Evolutionary conservation across 2,888 invertebrate genomes (phyloP), one percentile per base, ranked within the genome.

Genomic region (Dynastes maya): DNA sequence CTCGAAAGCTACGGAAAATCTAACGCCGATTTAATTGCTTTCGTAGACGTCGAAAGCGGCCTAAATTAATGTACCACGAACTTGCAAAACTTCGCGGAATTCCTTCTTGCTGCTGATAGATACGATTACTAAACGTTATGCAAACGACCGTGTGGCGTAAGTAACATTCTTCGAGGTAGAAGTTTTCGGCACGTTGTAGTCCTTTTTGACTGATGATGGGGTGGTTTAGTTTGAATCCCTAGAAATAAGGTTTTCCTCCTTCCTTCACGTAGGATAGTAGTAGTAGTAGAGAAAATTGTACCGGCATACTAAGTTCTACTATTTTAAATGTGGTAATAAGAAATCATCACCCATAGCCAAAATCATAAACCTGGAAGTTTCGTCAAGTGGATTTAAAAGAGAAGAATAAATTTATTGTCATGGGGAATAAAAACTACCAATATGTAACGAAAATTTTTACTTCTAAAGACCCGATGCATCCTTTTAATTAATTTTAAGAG

Each of bases 11-110:
- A 45, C 67, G 16, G 45, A 45, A 67, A 67, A 61, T 67, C 67
- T 67, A 67, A 67, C 16, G 67, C 40, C 67, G 16, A 67, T 67
- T 67, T 67, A 67, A 67, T 67, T 67, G 67, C 67, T 45, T 67
- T 67, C 67, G 16, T 16, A 45, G 67, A 67, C 49, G 67, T 67
- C 67, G 45, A 40, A 67, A 67, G 32, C 67, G 40, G 16, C 45
- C 11, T 6, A 16, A 67, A 67, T 67, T 67, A 67, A 67, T 67
- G 67, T 67, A 45, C 67, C 9, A 11, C 5, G 32, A 5, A 40
- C 67, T 40, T 45, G 45, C n/a, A 45, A 45, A 5, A 40, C 32
- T 32, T 32, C 32, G 32, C 32, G 32, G 32, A 32, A 32, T 32
- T 32, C 32, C 32, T 32, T 29, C 63, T 32, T 5, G 9, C 64